These are phyloP conservation scores for Eurystomus gularis DNA, from an alignment of 2,113 vertebrate species.

Conservation along the genomic window DNA sequence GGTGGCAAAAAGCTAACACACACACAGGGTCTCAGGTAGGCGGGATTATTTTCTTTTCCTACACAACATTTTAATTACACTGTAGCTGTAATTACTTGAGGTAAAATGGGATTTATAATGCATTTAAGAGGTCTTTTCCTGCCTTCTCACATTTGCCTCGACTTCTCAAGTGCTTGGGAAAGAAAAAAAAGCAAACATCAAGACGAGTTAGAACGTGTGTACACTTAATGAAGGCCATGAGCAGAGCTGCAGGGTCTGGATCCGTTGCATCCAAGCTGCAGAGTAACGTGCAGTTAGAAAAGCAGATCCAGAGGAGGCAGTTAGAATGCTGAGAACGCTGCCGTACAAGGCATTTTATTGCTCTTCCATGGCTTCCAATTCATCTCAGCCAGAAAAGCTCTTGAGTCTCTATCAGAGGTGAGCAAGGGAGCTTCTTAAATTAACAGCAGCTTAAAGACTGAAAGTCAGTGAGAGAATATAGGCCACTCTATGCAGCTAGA, in stretches of 20 bases:
- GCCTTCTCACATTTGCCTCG: not conserved
- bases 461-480: not conserved
- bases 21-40: not conserved
- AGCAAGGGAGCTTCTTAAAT: not conserved
- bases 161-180: not conserved
- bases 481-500: not conserved
- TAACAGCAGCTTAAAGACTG: not conserved
- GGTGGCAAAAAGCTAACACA: not conserved
- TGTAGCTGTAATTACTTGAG: not conserved
- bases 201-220: not conserved
- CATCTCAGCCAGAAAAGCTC: not conserved
- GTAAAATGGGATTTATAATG: not conserved
- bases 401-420: not conserved
- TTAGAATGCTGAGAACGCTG: not conserved
- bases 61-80: not conserved
- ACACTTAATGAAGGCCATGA: not conserved
- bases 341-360: not conserved
- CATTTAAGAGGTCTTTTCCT: conserved; percentile 24
- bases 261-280: not conserved
- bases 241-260: not conserved
- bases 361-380: not conserved
- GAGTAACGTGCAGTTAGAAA: not conserved
- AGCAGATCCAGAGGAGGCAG: not conserved
- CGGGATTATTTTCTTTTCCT: not conserved
- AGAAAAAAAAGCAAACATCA: not conserved